Conservation (phyloP, 1,140 invertebrate species). For the Physella acuta region DNA sequence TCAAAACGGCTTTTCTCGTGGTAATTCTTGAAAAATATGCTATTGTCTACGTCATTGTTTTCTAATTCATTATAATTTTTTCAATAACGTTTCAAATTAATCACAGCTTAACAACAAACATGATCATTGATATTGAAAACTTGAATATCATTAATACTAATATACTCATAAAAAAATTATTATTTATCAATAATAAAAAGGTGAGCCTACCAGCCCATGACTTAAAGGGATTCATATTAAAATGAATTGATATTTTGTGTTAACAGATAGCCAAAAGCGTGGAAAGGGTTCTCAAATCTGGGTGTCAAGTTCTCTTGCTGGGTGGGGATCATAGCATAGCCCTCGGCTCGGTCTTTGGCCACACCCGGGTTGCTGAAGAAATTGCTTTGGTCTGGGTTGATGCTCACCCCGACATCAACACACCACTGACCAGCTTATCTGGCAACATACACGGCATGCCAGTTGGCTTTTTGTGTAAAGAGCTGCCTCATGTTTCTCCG, state of each 20-base stretch:
- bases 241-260: not conserved
- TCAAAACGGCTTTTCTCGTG: too few species aligned
- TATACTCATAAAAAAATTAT: too few species aligned
- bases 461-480: not conserved
- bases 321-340: constrained; percentile 8
- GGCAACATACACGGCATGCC: constrained; percentile 6
- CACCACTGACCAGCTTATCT: not conserved
- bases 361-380: not conserved
- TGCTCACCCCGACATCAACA: constrained; percentile 11
- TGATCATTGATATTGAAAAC: too few species aligned
- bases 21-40: too few species aligned
- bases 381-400: constrained; percentile 5
- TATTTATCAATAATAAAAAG: too few species aligned
- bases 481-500: not conserved
- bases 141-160: too few species aligned
- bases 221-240: too few species aligned
- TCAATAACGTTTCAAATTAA: too few species aligned
- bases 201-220: too few species aligned
- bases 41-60: too few species aligned
- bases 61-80: too few species aligned
- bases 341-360: not conserved
- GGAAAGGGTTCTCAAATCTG: not conserved
- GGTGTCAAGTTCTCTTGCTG: not conserved
- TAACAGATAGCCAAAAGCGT: not conserved
- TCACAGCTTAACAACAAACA: too few species aligned